Evolutionary conservation across 2,113 vertebrate genomes (phyloP).

Genomic region (Octodon degus): DNA sequence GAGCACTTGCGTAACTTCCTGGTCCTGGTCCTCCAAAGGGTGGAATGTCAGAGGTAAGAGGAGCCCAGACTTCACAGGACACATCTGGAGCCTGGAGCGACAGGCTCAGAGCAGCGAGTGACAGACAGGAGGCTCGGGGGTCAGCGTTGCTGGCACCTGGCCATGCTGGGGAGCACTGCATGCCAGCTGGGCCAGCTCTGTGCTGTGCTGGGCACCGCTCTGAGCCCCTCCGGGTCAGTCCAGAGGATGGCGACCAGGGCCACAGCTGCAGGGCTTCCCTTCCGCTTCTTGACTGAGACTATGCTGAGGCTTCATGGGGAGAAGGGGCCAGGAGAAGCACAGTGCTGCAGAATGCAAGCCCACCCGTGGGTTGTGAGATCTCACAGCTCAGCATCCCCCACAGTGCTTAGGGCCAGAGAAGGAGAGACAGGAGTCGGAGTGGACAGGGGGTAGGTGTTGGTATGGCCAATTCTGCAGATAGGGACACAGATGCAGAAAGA

Average conservation of each 20-base stretch:
- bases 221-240: rapidly evolving
- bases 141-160: neutral
- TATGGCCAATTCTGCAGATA: neutral
- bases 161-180: no score
- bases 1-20: neutral
- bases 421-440: rapidly evolving
- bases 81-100: neutral
- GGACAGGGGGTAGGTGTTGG: rapidly evolving
- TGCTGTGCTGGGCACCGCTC: rapidly evolving
- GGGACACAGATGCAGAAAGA: neutral
- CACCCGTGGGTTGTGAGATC: rapidly evolving
- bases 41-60: neutral
- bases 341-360: neutral
- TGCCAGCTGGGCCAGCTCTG: neutral
- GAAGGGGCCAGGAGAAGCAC: neutral
- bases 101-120: neutral
- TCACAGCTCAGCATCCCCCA: neutral
- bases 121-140: neutral
- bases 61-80: neutral
- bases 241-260: neutral
- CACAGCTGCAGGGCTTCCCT: neutral
- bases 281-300: neutral
- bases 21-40: neutral
- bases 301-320: neutral
- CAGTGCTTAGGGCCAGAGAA: neutral